Conservation (phyloP, 2,797 vertebrate genomes). For the Lophotriccus pileatus region DNA sequence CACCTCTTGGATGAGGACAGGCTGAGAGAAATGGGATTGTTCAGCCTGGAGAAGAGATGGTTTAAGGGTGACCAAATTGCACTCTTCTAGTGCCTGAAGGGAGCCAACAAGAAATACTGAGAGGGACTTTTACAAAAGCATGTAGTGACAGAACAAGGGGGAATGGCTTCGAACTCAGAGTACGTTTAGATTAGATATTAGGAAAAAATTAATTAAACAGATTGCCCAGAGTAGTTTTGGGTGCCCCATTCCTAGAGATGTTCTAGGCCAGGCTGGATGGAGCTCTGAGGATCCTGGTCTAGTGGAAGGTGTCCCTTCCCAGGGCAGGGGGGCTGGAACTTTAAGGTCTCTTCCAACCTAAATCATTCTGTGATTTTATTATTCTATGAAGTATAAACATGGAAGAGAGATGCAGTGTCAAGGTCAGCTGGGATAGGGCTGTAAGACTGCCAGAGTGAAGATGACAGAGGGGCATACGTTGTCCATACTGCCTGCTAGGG, state of each 20-base stretch:
- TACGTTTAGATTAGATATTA: background rate
- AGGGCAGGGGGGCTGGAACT: background rate
- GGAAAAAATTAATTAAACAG: background rate
- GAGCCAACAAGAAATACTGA: background rate
- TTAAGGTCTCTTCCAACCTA: background rate
- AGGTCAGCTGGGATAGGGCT: background rate
- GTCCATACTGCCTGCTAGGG: background rate
- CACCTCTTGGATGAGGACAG: rapidly evolving
- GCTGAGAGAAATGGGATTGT: background rate
- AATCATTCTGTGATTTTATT: background rate
- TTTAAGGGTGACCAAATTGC: background rate
- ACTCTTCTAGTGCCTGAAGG: background rate
- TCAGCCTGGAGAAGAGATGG: background rate
- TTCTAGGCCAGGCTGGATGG: background rate
- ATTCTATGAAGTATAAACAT: background rate
- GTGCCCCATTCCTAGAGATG: background rate
- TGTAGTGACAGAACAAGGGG: background rate
- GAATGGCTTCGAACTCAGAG: background rate
- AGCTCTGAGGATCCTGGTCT: background rate
- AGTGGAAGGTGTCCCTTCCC: background rate
- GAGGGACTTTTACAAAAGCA: background rate
- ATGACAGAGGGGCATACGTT: background rate
- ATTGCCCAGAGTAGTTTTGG: background rate
- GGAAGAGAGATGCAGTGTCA: background rate
- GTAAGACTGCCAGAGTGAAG: background rate